phyloP scores from a whole-genome alignment of 2,113 vertebrate genomes.

The Erythrolamprus reginae region DNA sequence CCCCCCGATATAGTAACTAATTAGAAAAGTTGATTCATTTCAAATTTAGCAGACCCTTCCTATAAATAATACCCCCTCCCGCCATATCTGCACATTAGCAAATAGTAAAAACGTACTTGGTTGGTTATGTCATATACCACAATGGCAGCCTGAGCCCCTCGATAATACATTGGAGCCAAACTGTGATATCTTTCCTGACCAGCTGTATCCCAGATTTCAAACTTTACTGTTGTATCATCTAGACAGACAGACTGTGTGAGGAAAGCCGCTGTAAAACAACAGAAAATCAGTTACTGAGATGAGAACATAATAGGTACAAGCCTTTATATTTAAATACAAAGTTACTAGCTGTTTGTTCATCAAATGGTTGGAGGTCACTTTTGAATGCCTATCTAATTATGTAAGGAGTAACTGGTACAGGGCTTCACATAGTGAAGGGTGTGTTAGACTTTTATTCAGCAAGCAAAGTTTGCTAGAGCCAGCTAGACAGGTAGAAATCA shows the following conservation, averaged over 20 bases:
- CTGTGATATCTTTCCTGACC: constrained; percentile 79
- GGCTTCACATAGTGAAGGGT: neutral
- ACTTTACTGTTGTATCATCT: constrained; percentile 79
- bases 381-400: neutral
- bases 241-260: constrained; percentile 78
- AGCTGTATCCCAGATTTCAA: constrained; percentile 82
- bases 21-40: neutral
- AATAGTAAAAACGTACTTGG: constrained; percentile 64
- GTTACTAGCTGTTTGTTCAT: neutral
- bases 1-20: too few species aligned
- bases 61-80: neutral
- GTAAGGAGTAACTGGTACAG: neutral
- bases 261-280: constrained; percentile 64
- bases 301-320: neutral
- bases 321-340: neutral
- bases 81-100: neutral
- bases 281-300: neutral
- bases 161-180: constrained; percentile 80
- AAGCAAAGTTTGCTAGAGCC: neutral
- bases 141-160: constrained; percentile 75
- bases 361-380: neutral
- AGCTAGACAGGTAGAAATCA: neutral
- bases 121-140: constrained; percentile 81
- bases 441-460: neutral
- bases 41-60: neutral